A percentile compares a stretch with the other conserved stretches of the same genome.
These are phyloP conservation scores for Drosophila navojoa DNA, from an alignment of 1,140 invertebrate species.

Conservation along the genomic window DNA sequence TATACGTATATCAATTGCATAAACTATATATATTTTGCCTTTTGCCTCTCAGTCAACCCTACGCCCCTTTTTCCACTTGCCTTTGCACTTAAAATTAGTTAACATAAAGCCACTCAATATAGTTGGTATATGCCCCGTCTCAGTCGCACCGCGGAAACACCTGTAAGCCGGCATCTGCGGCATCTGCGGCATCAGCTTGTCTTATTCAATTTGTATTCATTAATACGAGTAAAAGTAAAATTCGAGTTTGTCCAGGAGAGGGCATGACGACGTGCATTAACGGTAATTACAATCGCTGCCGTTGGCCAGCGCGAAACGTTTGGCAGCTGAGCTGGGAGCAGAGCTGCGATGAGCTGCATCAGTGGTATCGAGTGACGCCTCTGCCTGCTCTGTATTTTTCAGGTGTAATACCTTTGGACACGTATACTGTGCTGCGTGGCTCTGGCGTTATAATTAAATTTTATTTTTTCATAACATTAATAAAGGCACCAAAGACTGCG, in stretches of 20 bases:
- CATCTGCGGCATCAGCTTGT: constrained; percentile 23
- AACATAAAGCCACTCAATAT: no score
- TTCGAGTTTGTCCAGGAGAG: constrained; percentile 31
- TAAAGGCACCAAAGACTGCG: constrained; percentile 25
- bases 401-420: constrained; percentile 33
- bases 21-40: no score
- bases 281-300: constrained; percentile 44
- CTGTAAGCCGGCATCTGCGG: neutral
- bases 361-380: constrained; percentile 27
- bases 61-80: no score
- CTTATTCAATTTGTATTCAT: constrained; percentile 56
- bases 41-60: no score
- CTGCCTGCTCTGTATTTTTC: neutral
- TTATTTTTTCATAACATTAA: constrained; percentile 40
- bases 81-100: no score
- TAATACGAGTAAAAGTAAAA: constrained; percentile 43
- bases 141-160: neutral
- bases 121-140: no score
- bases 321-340: neutral
- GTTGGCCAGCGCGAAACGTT: constrained; percentile 6
- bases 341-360: constrained; percentile 21
- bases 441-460: constrained; percentile 48
- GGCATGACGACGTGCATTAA: constrained; percentile 36
- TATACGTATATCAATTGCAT: no score
- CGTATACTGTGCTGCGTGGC: constrained; percentile 28